Evolutionary conservation across 2,797 vertebrate species (phyloP).

Genomic region (Xiphorhynchus erythropygius): DNA sequence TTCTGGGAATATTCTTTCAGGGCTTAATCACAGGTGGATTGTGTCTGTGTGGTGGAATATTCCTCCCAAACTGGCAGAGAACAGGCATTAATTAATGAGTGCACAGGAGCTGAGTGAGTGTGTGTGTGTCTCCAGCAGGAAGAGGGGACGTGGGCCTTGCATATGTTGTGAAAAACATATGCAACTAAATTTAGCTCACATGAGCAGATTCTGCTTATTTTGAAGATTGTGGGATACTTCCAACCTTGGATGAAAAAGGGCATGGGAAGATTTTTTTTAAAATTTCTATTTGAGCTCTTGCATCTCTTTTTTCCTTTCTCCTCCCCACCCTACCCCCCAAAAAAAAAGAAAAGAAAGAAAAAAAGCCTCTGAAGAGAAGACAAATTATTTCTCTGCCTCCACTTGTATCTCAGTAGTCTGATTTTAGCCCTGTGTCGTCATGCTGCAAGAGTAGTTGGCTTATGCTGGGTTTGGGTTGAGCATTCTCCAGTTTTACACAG

Average conservation of each 20-base stretch:
- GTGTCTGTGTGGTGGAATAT: not conserved
- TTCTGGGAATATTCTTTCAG: not conserved
- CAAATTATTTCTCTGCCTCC: conserved; percentile 39
- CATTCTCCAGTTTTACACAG: not conserved
- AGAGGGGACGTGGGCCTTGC: conserved; percentile 2
- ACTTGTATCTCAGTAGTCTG: conserved; percentile 24
- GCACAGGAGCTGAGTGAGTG: not conserved
- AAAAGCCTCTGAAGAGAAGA: conserved; percentile 14
- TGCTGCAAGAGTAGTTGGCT: conserved; percentile 34
- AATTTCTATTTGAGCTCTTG: conserved; percentile 15
- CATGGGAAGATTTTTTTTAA: conserved; percentile 59
- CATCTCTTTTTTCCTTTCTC: not conserved
- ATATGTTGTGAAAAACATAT: conserved; percentile 51
- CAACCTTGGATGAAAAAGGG: conserved; percentile 67
- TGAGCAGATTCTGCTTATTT: conserved; percentile 33
- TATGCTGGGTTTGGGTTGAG: conserved; percentile 36
- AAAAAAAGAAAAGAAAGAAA: not conserved
- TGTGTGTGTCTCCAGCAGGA: not conserved
- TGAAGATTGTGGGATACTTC: conserved; percentile 62
- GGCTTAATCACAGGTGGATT: not conserved
- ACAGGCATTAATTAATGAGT: not conserved
- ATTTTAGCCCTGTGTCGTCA: not conserved
- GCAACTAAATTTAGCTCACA: conserved; percentile 53
- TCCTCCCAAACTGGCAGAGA: not conserved
- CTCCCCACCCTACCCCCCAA: not conserved